phyloP scores from a whole-genome alignment of 2,797 vertebrate species.

The Pterois miles region DNA sequence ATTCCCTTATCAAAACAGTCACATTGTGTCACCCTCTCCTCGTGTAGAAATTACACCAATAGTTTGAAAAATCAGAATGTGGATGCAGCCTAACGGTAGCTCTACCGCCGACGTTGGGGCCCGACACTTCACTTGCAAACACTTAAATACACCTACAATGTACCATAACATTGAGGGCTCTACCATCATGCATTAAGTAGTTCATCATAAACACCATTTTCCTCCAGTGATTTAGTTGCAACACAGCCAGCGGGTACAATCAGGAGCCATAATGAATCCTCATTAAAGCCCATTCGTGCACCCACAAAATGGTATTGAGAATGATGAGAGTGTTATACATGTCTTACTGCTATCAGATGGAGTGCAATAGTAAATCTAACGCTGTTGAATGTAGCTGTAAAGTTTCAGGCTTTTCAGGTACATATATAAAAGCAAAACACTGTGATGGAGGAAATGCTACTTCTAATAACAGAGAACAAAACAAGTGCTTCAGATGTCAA shows the following conservation, averaged over 20 bases:
- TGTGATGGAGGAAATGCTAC: not conserved
- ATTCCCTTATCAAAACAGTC: not conserved
- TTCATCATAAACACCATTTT: not conserved
- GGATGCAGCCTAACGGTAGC: not conserved
- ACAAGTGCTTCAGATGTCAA: too few species aligned
- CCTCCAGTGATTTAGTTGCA: not conserved
- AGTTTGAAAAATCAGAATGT: not conserved
- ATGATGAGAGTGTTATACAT: not conserved
- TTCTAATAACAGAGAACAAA: not conserved
- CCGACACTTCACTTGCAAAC: not conserved
- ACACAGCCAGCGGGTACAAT: not conserved
- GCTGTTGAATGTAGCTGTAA: not conserved
- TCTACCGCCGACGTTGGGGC: not conserved
- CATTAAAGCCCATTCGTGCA: constrained; percentile 1
- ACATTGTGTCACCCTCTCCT: not conserved
- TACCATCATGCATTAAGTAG: not conserved
- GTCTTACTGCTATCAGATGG: not conserved
- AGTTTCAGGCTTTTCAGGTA: not conserved
- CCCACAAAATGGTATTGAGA: not conserved
- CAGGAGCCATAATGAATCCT: constrained; percentile 15
- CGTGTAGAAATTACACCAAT: not conserved
- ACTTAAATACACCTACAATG: not conserved
- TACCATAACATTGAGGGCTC: not conserved
- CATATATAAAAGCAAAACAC: not conserved
- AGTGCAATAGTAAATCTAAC: not conserved